Evolutionary conservation across 1,140 invertebrate species (phyloP).

Genomic region (Leptoteleia sp.): DNA sequence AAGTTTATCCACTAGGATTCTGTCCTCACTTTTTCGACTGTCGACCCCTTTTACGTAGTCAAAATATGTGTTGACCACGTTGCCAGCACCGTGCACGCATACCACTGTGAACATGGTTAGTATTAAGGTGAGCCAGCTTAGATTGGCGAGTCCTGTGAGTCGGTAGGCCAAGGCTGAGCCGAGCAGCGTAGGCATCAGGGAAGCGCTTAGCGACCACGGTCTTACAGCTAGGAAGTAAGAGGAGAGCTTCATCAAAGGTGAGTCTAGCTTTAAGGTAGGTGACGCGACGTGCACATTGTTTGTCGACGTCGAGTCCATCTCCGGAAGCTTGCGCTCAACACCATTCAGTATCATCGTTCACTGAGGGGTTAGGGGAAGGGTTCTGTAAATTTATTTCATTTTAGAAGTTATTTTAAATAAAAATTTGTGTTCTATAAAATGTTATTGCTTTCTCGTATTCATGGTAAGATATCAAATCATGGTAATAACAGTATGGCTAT

Average conservation of each 20-base stretch:
- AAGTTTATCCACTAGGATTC: conserved; percentile 95
- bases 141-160: conserved; percentile 84
- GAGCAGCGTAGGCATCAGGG: conserved; percentile 92
- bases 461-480: too few relatives aligned
- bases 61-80: conserved; percentile 98
- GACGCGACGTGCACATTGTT: too few relatives aligned
- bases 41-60: conserved; percentile 97
- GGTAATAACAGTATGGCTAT: too few relatives aligned
- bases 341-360: conserved; percentile 27
- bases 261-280: conserved; percentile 50
- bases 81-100: conserved; percentile 96
- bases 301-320: neutral
- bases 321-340: conserved; percentile 4
- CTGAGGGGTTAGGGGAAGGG: too few relatives aligned
- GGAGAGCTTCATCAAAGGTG: conserved; percentile 90
- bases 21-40: conserved; percentile 94
- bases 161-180: conserved; percentile 94
- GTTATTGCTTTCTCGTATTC: too few relatives aligned
- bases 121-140: conserved; percentile 89
- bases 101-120: conserved; percentile 92
- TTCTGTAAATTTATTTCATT: too few relatives aligned
- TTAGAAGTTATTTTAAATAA: too few relatives aligned
- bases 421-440: too few relatives aligned
- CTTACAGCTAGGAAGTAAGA: conserved; percentile 92
- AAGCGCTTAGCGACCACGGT: conserved; percentile 96